phyloP scores from a whole-genome alignment of 2,113 vertebrate species.

The Esox niger region DNA sequence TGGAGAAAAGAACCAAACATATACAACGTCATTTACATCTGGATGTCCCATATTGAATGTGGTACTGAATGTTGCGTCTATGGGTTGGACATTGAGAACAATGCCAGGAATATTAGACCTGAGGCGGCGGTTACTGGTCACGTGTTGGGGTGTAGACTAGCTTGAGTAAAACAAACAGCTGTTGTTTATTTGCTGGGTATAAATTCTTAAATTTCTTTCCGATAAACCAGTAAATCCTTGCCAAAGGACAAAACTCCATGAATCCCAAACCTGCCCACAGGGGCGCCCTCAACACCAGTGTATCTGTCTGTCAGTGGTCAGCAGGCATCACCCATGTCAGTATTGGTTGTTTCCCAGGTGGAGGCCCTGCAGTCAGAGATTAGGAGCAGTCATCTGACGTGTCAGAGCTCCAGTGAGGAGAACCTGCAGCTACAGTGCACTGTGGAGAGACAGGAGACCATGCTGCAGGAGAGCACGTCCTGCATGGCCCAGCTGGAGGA shows the following conservation, averaged over 20 bases:
- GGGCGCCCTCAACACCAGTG: no score
- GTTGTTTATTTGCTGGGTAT: no score
- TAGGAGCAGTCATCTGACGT: conserved; percentile 66
- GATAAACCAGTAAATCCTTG: no score
- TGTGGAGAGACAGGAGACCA: conserved; percentile 76
- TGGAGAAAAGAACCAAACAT: conserved; percentile 76
- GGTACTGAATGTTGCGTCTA: no score
- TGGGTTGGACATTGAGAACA: no score
- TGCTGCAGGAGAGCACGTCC: conserved; percentile 77
- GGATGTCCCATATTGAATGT: no score
- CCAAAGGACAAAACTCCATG: no score
- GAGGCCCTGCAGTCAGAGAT: conserved; percentile 72
- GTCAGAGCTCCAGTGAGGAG: conserved; percentile 70
- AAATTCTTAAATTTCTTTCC: no score
- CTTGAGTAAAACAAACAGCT: not conserved
- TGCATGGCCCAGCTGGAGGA: conserved; percentile 78
- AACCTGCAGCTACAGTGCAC: conserved; percentile 71
- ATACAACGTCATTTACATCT: conserved; percentile 37
- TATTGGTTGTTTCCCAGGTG: conserved; percentile 67
- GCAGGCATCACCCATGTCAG: no score
- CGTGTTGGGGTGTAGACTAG: not conserved
- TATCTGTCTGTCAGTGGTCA: no score
- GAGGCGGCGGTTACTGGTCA: not conserved
- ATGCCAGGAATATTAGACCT: not conserved
- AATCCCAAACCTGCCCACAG: no score